phyloP scores from a whole-genome alignment of 2,113 vertebrate species.

The Elanus axillaris region DNA sequence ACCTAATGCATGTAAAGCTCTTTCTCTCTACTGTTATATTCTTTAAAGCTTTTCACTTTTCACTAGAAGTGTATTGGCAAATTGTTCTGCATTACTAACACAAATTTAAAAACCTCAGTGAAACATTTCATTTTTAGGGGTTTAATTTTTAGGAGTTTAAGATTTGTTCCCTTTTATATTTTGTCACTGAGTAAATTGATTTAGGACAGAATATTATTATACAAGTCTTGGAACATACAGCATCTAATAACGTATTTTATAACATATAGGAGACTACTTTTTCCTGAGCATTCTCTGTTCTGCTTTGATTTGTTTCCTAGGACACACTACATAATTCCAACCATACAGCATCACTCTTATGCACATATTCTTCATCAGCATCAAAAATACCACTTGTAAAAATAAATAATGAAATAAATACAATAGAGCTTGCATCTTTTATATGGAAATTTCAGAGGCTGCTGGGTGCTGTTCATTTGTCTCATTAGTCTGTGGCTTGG shows the following conservation, averaged over 20 bases:
- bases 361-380: background rate
- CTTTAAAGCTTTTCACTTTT: background rate
- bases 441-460: slow-evolving; percentile 25
- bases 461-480: background rate
- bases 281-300: background rate
- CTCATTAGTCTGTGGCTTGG: background rate
- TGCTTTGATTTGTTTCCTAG: background rate
- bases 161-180: background rate
- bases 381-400: background rate
- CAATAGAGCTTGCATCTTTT: background rate
- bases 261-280: background rate
- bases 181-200: background rate
- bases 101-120: background rate
- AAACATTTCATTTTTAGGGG: background rate
- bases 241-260: background rate
- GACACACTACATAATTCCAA: background rate
- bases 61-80: background rate
- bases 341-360: background rate
- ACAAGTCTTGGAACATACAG: background rate
- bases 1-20: background rate
- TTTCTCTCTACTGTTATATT: background rate
- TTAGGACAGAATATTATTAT: background rate
- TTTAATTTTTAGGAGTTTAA: background rate
- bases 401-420: background rate
- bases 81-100: background rate